phyloP scores from a whole-genome alignment of 92 coral and sea anemone genomes.

The Palythoa caribaeorum region DNA sequence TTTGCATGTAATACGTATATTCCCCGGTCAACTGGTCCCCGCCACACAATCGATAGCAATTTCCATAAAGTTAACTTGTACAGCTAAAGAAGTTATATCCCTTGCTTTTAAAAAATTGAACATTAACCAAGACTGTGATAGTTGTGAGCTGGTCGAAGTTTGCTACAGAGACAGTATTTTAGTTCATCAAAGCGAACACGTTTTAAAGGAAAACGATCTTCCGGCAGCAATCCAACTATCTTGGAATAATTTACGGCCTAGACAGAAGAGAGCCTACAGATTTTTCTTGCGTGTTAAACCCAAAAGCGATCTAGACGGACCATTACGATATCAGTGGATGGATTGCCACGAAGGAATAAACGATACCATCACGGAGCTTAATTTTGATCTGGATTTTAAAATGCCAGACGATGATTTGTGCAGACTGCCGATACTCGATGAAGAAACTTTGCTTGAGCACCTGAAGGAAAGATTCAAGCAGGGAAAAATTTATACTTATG shows the following conservation, averaged over 20 bases:
- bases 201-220: constrained; percentile 75
- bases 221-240: constrained; percentile 89
- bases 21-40: constrained; percentile 76
- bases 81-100: constrained; percentile 85
- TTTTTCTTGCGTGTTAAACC: constrained; percentile 85
- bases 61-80: constrained; percentile 80
- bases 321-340: constrained; percentile 90
- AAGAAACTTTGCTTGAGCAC: constrained; percentile 87
- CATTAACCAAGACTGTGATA: constrained; percentile 82
- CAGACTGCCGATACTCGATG: constrained; percentile 85
- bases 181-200: constrained; percentile 88
- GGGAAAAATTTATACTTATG: constrained; percentile 96
- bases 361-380: constrained; percentile 62
- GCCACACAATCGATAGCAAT: constrained; percentile 92
- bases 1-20: constrained; percentile 79
- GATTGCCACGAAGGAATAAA: constrained; percentile 96
- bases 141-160: constrained; percentile 97
- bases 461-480: constrained; percentile 85
- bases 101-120: constrained; percentile 84
- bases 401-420: constrained; percentile 95
- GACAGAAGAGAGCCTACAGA: constrained; percentile 81
- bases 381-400: constrained; percentile 80
- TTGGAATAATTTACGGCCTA: constrained; percentile 86
- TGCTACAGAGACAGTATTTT: constrained; percentile 91
- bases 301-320: constrained; percentile 65